phyloP scores from a whole-genome alignment of 2,888 invertebrate genomes.

The Ennomos erosarius region DNA sequence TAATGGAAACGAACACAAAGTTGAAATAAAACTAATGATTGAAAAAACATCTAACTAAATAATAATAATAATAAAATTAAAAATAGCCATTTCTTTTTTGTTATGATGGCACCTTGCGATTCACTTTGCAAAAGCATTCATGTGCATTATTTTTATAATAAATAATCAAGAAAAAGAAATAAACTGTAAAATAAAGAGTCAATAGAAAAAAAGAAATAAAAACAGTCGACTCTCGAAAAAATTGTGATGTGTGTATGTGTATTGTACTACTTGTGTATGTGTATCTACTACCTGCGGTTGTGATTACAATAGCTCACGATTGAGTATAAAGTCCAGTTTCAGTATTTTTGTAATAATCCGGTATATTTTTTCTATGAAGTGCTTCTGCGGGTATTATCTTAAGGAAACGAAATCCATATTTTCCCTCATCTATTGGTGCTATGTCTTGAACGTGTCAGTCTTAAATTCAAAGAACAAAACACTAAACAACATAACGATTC shows the following conservation, averaged over 20 bases:
- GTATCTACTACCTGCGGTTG: constrained; percentile 19
- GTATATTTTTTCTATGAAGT: constrained; percentile 46
- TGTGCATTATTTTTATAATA: constrained; percentile 44
- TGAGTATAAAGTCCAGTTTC: constrained; percentile 45
- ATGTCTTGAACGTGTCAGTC: constrained; percentile 73
- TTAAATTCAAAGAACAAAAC: constrained; percentile 73
- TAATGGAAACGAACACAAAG: constrained; percentile 73
- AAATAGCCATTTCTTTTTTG: constrained; percentile 74
- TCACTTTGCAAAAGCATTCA: constrained; percentile 60
- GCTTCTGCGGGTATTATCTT: constrained; percentile 67
- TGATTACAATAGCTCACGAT: constrained; percentile 24
- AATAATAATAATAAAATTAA: constrained; percentile 61
- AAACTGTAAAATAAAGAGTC: constrained; percentile 20
- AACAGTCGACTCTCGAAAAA: constrained; percentile 19
- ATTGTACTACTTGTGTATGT: constrained; percentile 20
- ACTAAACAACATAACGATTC: constrained; percentile 65
- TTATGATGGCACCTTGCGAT: constrained; percentile 81
- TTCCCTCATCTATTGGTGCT: constrained; percentile 72
- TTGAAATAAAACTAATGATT: constrained; percentile 66
- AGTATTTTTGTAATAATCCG: constrained; percentile 41
- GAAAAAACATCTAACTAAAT: constrained; percentile 69
- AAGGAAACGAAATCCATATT: constrained; percentile 53
- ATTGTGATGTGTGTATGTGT: constrained; percentile 9
- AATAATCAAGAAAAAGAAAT: constrained; percentile 26
- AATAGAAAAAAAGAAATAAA: constrained; percentile 26